These are phyloP conservation scores for Sesamia inferens DNA, from an alignment of 2,888 invertebrate species.

Conservation along the genomic window DNA sequence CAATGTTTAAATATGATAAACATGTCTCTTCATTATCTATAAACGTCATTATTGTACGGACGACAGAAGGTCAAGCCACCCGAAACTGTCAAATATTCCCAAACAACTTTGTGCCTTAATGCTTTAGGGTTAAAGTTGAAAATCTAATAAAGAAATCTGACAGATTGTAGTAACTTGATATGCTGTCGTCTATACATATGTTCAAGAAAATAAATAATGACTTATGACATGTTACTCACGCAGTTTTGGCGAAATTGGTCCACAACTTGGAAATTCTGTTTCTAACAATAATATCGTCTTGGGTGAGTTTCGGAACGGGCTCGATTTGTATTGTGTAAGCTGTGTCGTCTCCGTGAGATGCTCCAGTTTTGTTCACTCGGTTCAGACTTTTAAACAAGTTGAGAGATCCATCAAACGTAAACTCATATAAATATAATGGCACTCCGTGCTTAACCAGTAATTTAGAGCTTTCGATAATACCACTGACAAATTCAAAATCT, in stretches of 20 bases:
- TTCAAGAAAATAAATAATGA: no score
- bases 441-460: constrained; percentile 42
- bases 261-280: constrained; percentile 73
- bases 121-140: no score
- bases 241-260: constrained; percentile 77
- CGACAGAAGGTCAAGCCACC: no score
- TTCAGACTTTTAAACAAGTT: constrained; percentile 62
- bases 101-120: no score
- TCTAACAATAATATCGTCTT: constrained; percentile 61
- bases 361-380: constrained; percentile 59
- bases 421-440: constrained; percentile 72
- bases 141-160: no score
- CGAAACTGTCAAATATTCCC: no score
- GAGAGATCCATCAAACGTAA: constrained; percentile 73
- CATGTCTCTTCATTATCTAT: no score
- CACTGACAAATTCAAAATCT: constrained; percentile 72
- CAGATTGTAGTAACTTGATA: no score
- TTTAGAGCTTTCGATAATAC: constrained; percentile 62
- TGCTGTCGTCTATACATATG: no score
- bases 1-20: background rate
- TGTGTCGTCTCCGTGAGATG: constrained; percentile 74
- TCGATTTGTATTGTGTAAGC: constrained; percentile 56
- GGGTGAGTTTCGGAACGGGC: constrained; percentile 31
- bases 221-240: constrained; percentile 64
- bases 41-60: no score